Evolutionary conservation across 2,113 vertebrate genomes (phyloP).

Genomic region (Phylloscopus whistleri): DNA sequence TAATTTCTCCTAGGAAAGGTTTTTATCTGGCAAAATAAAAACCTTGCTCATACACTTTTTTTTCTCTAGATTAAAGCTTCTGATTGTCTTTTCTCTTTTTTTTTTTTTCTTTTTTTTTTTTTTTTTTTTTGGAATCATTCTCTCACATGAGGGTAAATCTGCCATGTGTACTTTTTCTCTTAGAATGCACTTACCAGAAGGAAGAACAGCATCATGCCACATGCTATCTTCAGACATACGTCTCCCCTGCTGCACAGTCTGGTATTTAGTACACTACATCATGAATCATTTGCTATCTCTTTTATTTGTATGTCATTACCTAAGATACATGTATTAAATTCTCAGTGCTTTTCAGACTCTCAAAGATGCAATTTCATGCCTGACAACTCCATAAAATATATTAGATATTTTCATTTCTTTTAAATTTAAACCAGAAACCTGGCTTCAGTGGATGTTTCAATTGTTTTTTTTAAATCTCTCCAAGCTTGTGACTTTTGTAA

Average conservation of each 20-base stretch:
- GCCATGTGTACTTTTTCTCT: background rate
- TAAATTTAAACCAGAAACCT: constrained; percentile 67
- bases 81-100: background rate
- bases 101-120: background rate
- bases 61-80: background rate
- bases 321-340: constrained; percentile 12
- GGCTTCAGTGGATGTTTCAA: constrained; percentile 40
- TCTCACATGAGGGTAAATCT: background rate
- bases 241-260: background rate
- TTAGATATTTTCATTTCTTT: constrained; percentile 49
- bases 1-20: background rate
- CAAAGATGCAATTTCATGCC: constrained; percentile 46
- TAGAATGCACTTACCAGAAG: background rate
- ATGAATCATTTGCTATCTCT: constrained; percentile 11
- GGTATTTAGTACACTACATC: background rate
- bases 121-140: background rate
- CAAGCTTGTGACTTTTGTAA: constrained; percentile 53
- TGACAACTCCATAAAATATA: constrained; percentile 50
- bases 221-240: background rate
- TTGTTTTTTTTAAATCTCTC: constrained; percentile 35
- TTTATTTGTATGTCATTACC: constrained; percentile 42
- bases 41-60: background rate
- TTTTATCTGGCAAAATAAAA: background rate
- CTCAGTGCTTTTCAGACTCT: background rate
- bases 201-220: background rate